These are phyloP conservation scores for Mormyrops boulengeri DNA, from an alignment of 2,797 vertebrate genomes.

Conservation along the genomic window DNA sequence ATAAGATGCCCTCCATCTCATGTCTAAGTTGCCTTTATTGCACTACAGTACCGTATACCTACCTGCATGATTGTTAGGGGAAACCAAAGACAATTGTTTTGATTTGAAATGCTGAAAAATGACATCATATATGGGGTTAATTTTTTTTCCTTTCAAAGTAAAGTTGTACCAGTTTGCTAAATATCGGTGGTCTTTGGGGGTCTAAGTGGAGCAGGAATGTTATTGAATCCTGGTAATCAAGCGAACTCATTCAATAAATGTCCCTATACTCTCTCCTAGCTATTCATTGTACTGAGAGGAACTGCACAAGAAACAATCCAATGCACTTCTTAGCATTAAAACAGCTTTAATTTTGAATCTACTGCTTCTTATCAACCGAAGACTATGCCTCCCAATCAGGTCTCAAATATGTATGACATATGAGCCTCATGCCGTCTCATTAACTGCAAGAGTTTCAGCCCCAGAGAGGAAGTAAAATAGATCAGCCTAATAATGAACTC, in stretches of 20 bases:
- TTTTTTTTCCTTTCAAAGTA: not conserved
- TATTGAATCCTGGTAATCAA: not conserved
- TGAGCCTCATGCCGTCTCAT: not conserved
- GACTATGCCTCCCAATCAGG: not conserved
- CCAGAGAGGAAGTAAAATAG: not conserved
- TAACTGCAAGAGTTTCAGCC: not conserved
- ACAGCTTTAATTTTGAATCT: not conserved
- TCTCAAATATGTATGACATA: not conserved
- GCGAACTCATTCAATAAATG: not conserved
- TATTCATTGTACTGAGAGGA: not conserved
- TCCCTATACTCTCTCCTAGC: not conserved
- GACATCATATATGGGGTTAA: not conserved
- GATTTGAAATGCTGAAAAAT: not conserved
- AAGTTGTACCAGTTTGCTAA: not conserved
- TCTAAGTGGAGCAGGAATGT: not conserved
- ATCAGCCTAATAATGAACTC: not conserved
- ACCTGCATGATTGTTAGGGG: not conserved
- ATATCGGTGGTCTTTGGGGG: not conserved
- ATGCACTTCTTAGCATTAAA: not conserved
- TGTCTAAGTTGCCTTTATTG: not conserved
- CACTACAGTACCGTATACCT: not conserved
- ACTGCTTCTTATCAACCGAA: not conserved
- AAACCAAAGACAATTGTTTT: not conserved
- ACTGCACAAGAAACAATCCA: not conserved
- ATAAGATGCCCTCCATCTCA: not conserved